Conservation (phyloP, 2,888 invertebrate genomes). For the Nebria salina region DNA sequence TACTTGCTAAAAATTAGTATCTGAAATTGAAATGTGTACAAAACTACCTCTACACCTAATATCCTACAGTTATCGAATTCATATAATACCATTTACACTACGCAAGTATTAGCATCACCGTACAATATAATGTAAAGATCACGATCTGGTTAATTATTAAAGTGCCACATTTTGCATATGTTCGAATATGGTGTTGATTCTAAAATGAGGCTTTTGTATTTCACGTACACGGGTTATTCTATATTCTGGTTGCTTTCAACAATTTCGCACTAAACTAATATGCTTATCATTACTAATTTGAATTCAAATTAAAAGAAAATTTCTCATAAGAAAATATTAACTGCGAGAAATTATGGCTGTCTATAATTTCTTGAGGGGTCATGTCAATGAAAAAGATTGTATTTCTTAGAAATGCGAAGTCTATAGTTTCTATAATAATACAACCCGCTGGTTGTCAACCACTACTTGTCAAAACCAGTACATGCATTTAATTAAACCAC, state of each 20-base stretch:
- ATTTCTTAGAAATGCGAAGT: neutral
- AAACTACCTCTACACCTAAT: neutral
- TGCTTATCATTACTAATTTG: neutral
- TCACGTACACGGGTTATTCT: neutral
- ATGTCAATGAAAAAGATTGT: neutral
- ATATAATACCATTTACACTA: neutral
- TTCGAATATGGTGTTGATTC: constrained; percentile 21
- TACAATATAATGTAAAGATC: constrained; percentile 16
- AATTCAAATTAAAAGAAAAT: neutral
- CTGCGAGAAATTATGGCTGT: too few species aligned
- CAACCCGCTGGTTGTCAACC: neutral
- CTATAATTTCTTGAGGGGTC: too few species aligned
- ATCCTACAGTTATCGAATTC: neutral
- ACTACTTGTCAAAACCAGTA: neutral
- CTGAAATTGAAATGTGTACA: neutral
- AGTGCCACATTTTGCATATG: constrained; percentile 24
- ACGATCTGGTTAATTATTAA: constrained; percentile 22
- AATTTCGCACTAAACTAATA: neutral
- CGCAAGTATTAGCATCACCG: neutral
- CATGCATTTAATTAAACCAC: neutral
- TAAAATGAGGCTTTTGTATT: constrained; percentile 24
- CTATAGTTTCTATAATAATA: neutral
- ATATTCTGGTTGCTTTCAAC: neutral
- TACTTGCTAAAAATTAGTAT: too few species aligned
- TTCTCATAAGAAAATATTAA: too few species aligned